Conservation (phyloP, 2,797 vertebrate species). For the Merluccius polli region DNA sequence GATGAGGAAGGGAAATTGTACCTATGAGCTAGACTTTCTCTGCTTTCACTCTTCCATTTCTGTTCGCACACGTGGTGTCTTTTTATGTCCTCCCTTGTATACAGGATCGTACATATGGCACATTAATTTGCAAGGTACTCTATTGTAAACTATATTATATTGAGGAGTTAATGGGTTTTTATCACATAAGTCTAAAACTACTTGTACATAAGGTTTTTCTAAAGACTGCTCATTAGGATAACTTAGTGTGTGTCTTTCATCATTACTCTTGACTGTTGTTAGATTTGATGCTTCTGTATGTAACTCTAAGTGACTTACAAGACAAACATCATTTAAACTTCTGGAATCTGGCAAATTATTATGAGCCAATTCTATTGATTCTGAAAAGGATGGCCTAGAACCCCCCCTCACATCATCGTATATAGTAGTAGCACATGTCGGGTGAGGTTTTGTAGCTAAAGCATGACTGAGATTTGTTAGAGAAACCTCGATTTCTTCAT, state of each 20-base stretch:
- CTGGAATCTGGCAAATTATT: no score
- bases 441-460: not conserved
- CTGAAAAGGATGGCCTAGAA: no score
- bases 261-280: not conserved
- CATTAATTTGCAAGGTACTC: conserved; percentile 12
- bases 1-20: not conserved
- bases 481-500: no score
- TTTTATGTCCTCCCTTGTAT: not conserved
- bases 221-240: not conserved
- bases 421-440: conserved; percentile 4
- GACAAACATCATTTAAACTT: no score
- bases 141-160: conserved; percentile 2
- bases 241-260: not conserved
- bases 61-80: not conserved
- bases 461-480: not conserved
- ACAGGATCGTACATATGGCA: conserved; percentile 9
- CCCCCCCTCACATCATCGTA: not conserved
- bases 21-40: not conserved
- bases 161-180: not conserved
- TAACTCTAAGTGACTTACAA: no score
- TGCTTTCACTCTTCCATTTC: not conserved
- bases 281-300: not conserved
- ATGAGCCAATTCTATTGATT: no score
- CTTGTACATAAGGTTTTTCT: not conserved
- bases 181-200: not conserved